Base-by-base conservation (phyloP, 1,140 invertebrate genomes). In the Zaprionus tsacasi region DNA sequence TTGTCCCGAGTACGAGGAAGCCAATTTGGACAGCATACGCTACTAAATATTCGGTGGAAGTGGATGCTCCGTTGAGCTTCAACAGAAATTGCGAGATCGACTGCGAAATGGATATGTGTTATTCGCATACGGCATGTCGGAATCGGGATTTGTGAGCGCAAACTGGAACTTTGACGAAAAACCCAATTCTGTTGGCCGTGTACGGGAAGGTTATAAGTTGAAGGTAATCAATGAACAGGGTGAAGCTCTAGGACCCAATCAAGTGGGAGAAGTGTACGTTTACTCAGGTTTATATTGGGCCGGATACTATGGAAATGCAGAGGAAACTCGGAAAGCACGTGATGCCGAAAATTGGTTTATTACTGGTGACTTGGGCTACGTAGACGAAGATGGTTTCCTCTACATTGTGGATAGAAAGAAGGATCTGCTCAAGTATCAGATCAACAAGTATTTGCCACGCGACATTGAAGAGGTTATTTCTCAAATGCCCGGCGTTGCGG, bases 381-480 rank as follows among this genome's bases (percentile, higher is more conserved):
- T 50, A 10, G 45, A 50, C 5, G 45, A 50, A 5, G 45, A 50
- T 50, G 45, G 45, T 17, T 50, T 50, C 1, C 45, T 50, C 15
- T 50, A 50, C 11, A 50, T 12, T 50, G 45, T 50, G 1, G 45
- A 50, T 50, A 50, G 45, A 3, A 50, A 50, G 10, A 50, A 50
- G 11, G 45, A 50, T 10, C 10, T 21, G 1, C 45, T 48, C 3
- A 48, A 21, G 17, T 48, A 48, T 12, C 8, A 48, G 17, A 1
- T 21, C 10, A 50, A 50, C 17, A 4, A 12, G 3, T 50, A 50
- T 50, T 12, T 21, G 1, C 45, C 17, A 25, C 3, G 10, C 11
- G 17, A 50, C 1, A 50, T 50, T 25, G 45, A 50, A 50, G 17
- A 25, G 21, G 21, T 50, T 25, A 50, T 50, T 50, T 50, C 17